A percentile compares a stretch with the other conserved stretches of the same genome.
These are phyloP conservation scores for Calliphora vomitoria DNA, from an alignment of 2,888 invertebrate species.

Conservation along the genomic window DNA sequence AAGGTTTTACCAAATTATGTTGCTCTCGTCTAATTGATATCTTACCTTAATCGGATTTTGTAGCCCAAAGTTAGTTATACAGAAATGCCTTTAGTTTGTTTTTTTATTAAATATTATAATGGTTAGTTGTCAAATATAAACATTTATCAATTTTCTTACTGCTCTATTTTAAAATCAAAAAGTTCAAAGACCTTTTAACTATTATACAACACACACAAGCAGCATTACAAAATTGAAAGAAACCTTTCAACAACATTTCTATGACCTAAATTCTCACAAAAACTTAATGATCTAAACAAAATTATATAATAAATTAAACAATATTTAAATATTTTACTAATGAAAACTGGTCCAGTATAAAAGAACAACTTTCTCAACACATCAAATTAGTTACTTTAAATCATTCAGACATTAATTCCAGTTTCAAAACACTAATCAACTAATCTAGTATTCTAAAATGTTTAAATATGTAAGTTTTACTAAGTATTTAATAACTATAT, in stretches of 20 bases:
- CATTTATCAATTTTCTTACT: too few relatives aligned
- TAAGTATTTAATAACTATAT: background rate
- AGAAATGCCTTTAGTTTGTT: too few relatives aligned
- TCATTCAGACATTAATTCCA: background rate
- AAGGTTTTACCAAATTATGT: too few relatives aligned
- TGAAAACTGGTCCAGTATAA: constrained; percentile 34
- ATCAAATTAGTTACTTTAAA: constrained; percentile 21
- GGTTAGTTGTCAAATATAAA: too few relatives aligned
- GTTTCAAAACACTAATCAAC: background rate
- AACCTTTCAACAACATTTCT: background rate
- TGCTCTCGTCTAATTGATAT: too few relatives aligned
- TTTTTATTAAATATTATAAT: too few relatives aligned
- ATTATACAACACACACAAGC: background rate
- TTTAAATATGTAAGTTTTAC: constrained; percentile 42
- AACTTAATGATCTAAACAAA: background rate
- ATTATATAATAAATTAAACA: background rate
- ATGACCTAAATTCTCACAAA: constrained; percentile 29
- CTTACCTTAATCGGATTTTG: too few relatives aligned
- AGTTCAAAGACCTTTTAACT: constrained; percentile 27
- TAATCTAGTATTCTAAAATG: constrained; percentile 47
- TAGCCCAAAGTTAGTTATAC: too few relatives aligned
- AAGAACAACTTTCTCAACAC: constrained; percentile 40
- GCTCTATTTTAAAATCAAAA: background rate
- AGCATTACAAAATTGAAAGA: background rate
- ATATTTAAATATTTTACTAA: constrained; percentile 24